These are phyloP conservation scores for Luffia ferchaultella DNA, from an alignment of 2,888 invertebrate species.

Conservation along the genomic window DNA sequence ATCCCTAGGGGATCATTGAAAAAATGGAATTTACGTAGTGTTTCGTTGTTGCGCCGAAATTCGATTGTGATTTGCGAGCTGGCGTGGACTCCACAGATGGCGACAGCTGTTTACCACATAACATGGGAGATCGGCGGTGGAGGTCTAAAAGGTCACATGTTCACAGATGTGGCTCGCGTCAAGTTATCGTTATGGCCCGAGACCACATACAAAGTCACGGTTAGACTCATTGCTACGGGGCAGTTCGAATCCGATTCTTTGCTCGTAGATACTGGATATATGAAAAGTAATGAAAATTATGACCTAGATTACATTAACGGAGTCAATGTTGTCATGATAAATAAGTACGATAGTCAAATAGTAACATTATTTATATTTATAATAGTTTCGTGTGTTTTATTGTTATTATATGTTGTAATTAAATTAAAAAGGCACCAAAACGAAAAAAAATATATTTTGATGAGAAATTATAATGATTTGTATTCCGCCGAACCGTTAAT, in stretches of 20 bases:
- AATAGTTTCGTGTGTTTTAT: not conserved
- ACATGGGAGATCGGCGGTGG: not conserved
- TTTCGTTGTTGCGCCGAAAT: not conserved
- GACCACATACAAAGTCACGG: not conserved
- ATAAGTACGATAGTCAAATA: not conserved
- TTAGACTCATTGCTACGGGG: not conserved
- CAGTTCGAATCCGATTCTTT: not conserved
- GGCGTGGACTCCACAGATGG: not conserved
- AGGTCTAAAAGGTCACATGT: not conserved
- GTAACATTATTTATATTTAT: not conserved
- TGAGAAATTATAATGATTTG: too few species aligned
- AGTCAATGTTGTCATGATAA: not conserved
- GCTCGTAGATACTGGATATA: not conserved
- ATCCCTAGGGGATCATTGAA: not conserved
- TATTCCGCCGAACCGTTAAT: too few species aligned
- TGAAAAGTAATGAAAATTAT: not conserved
- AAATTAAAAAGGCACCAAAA: not conserved
- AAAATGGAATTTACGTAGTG: not conserved
- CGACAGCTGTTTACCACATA: not conserved
- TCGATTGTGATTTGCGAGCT: not conserved
- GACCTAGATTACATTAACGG: not conserved
- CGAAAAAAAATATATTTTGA: too few species aligned
- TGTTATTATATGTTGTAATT: not conserved
- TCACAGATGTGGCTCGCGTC: not conserved
- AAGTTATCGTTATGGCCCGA: not conserved